phyloP scores from a whole-genome alignment of 2,888 invertebrate genomes.

The Perizoma flavofasciatum region DNA sequence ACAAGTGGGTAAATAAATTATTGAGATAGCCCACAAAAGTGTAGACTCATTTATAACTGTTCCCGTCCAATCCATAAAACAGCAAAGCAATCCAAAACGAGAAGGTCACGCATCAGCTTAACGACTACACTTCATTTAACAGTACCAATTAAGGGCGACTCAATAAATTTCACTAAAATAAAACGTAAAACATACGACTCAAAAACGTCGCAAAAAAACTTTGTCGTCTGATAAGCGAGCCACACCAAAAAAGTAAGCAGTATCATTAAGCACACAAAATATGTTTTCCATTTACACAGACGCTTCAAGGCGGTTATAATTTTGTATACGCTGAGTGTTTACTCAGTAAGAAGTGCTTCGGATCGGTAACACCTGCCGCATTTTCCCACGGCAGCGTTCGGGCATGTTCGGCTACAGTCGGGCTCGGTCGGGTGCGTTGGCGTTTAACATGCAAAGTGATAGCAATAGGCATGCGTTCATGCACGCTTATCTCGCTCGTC shows the following conservation, averaged over 20 bases:
- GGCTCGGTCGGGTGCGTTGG: constrained; percentile 57
- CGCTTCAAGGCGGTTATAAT: constrained; percentile 81
- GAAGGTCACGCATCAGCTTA: constrained; percentile 63
- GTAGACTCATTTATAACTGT: constrained; percentile 41
- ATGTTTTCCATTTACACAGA: constrained; percentile 83
- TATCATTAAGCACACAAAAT: constrained; percentile 84
- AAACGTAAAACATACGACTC: constrained; percentile 56
- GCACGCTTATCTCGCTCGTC: constrained; percentile 52
- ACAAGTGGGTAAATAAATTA: constrained; percentile 24
- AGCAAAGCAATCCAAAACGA: constrained; percentile 40
- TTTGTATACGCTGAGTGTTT: constrained; percentile 82
- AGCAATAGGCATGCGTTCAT: constrained; percentile 41
- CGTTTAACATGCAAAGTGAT: constrained; percentile 53
- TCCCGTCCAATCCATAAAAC: constrained; percentile 44
- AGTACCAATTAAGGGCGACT: constrained; percentile 72
- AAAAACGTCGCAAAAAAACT: constrained; percentile 70
- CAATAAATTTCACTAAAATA: constrained; percentile 71
- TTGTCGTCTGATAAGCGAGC: constrained; percentile 70
- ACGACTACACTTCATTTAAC: constrained; percentile 60
- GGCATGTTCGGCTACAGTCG: constrained; percentile 63
- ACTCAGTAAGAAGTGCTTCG: constrained; percentile 82
- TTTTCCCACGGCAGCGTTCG: constrained; percentile 80
- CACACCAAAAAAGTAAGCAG: constrained; percentile 79
- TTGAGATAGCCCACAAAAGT: constrained; percentile 37
- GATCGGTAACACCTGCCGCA: constrained; percentile 81